Conservation (phyloP, 2,797 vertebrate genomes). For the Labroides dimidiatus region DNA sequence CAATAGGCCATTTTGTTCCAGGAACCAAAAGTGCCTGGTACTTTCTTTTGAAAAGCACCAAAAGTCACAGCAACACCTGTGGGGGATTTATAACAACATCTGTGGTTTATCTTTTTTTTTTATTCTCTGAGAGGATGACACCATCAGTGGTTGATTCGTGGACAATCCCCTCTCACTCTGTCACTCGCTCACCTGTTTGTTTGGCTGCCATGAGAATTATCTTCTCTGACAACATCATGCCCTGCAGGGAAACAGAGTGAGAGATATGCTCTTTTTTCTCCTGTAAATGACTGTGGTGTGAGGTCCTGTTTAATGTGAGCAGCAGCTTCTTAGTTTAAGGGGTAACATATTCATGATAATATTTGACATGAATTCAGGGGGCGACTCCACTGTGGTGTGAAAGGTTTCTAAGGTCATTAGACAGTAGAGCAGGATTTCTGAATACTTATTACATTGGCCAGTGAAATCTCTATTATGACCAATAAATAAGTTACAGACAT, state of each 20-base stretch:
- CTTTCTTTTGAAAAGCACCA: too few relatives aligned
- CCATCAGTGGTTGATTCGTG: not conserved
- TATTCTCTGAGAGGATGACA: not conserved
- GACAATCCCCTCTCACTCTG: not conserved
- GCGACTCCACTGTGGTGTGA: not conserved
- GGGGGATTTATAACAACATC: not conserved
- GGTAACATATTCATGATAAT: not conserved
- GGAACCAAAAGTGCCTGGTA: too few relatives aligned
- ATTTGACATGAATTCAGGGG: not conserved
- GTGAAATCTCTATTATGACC: slow-evolving; percentile 10
- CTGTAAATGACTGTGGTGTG: not conserved
- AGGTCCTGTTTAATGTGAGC: not conserved
- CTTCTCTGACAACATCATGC: not conserved
- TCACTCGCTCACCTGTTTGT: not conserved
- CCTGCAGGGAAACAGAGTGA: not conserved
- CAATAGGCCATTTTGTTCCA: too few relatives aligned
- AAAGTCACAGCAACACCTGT: not conserved
- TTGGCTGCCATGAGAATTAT: not conserved
- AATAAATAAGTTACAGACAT: not conserved
- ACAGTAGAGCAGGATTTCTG: not conserved
- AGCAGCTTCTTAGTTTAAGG: not conserved
- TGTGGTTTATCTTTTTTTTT: not conserved
- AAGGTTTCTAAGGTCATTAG: not conserved
- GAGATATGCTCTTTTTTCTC: not conserved
- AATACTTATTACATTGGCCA: not conserved